phyloP scores from a whole-genome alignment of 2,888 invertebrate genomes.

The Agonum fuliginosum region DNA sequence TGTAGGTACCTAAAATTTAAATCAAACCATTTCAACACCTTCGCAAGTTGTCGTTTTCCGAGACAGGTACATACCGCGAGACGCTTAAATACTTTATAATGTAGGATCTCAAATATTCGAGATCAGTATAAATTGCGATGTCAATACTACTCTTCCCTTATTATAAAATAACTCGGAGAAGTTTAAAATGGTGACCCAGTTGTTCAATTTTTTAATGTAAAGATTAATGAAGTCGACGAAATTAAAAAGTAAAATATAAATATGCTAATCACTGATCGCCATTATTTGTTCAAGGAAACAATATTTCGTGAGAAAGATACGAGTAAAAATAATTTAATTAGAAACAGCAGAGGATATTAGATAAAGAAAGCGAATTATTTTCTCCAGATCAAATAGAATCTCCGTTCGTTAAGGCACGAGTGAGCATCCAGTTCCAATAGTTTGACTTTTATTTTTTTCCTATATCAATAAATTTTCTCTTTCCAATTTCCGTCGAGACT shows the following conservation, averaged over 20 bases:
- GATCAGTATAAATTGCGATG: too few relatives aligned
- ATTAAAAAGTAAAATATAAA: slow-evolving; percentile 2
- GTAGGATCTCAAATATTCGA: too few relatives aligned
- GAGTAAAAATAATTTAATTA: slow-evolving; percentile 43
- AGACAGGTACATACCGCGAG: too few relatives aligned
- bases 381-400: slow-evolving; percentile 38
- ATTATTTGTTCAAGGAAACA: slow-evolving; percentile 30
- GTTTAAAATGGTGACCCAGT: too few relatives aligned
- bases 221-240: background rate
- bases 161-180: too few relatives aligned
- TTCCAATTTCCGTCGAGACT: slow-evolving; percentile 57
- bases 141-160: too few relatives aligned
- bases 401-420: slow-evolving; percentile 51
- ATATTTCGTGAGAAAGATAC: slow-evolving; percentile 10
- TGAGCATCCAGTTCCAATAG: slow-evolving; percentile 47
- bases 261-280: background rate
- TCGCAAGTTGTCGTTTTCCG: too few relatives aligned
- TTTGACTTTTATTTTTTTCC: slow-evolving; percentile 48
- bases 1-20: too few relatives aligned
- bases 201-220: too few relatives aligned
- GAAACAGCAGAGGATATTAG: slow-evolving; percentile 37
- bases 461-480: slow-evolving; percentile 57
- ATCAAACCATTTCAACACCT: too few relatives aligned
- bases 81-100: too few relatives aligned
- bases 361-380: slow-evolving; percentile 42